A percentile compares a stretch with the other conserved stretches of the same genome.
phyloP scores from a whole-genome alignment of 2,797 vertebrate species.

The Amblyraja radiata region DNA sequence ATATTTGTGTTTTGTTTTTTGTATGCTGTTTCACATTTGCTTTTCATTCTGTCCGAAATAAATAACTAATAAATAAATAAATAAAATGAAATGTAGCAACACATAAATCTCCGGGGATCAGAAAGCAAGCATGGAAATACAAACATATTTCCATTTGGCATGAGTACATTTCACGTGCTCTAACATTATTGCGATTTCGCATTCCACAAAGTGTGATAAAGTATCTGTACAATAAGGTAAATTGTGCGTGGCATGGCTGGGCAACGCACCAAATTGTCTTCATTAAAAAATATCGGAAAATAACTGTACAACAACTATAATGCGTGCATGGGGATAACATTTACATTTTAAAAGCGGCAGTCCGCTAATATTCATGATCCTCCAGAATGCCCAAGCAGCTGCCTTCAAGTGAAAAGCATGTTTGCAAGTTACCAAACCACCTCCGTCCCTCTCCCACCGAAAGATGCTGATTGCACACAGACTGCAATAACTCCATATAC shows the following conservation, averaged over 20 bases:
- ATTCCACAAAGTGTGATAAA: neutral
- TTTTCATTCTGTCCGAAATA: too few species aligned
- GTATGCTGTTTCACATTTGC: too few species aligned
- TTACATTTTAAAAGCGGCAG: neutral
- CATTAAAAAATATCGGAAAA: too few species aligned
- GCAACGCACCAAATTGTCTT: neutral
- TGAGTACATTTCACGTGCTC: neutral
- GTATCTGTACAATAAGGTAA: too few species aligned
- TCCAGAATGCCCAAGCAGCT: neutral
- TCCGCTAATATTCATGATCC: neutral
- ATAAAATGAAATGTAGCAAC: too few species aligned
- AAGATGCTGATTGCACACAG: neutral
- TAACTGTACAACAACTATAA: too few species aligned
- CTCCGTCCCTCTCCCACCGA: neutral
- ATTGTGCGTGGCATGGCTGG: neutral
- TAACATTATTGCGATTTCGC: too few species aligned
- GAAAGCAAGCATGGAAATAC: neutral
- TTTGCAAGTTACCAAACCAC: too few species aligned
- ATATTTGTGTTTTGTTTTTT: too few species aligned
- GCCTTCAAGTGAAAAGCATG: neutral
- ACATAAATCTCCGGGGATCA: neutral
- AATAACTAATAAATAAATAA: too few species aligned
- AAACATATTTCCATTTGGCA: neutral
- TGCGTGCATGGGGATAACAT: too few species aligned
- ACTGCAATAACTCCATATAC: too few species aligned